Conservation (phyloP, 2,888 invertebrate genomes). For the Drosophila cognata region DNA sequence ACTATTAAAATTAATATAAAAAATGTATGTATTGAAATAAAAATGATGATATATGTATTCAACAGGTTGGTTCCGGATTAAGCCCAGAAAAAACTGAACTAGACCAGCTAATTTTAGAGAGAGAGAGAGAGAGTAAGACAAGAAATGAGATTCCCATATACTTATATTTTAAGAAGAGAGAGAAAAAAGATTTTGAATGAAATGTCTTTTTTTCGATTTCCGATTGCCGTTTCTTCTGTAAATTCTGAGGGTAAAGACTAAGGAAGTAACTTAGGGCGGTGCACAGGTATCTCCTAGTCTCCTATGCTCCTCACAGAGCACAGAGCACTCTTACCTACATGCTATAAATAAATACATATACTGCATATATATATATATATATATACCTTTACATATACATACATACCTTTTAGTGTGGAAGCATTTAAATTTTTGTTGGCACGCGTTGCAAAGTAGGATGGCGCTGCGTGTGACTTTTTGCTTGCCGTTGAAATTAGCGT, state of each 20-base stretch:
- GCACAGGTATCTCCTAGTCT: neutral
- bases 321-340: neutral
- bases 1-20: neutral
- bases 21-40: neutral
- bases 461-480: constrained; percentile 52
- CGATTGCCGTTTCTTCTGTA: neutral
- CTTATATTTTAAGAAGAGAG: too few species aligned
- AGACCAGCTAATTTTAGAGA: neutral
- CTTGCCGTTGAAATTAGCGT: constrained; percentile 58
- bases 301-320: neutral
- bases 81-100: neutral
- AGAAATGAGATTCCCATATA: neutral
- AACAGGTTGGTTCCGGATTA: neutral
- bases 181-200: neutral
- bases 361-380: neutral
- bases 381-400: neutral
- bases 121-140: neutral
- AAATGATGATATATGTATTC: neutral
- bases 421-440: constrained; percentile 65
- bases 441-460: constrained; percentile 43
- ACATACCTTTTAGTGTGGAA: constrained; percentile 19
- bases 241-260: neutral
- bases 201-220: neutral
- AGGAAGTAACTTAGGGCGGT: neutral
- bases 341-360: neutral